Conservation (phyloP, 1,140 invertebrate species). For the Wiebesia pumilae region DNA sequence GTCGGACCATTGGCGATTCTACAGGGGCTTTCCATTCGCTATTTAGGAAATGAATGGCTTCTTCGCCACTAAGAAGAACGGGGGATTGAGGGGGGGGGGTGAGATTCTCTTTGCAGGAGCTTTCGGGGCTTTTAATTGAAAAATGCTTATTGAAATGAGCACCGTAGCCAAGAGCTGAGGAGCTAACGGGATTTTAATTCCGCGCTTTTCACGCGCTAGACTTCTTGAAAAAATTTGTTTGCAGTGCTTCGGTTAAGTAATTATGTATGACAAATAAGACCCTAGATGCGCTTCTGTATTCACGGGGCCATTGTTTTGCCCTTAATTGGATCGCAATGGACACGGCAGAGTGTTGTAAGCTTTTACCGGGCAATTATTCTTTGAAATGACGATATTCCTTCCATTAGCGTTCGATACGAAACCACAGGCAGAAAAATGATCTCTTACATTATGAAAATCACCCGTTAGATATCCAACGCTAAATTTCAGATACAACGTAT, state of each 20-base stretch:
- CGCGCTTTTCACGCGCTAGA: slow-evolving; percentile 28
- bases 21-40: slow-evolving; percentile 18
- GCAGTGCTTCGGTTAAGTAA: neutral
- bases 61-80: neutral
- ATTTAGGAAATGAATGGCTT: slow-evolving; percentile 45
- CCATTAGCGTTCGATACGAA: no score
- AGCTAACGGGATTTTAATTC: slow-evolving; percentile 40
- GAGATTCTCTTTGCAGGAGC: slow-evolving; percentile 18
- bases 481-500: no score
- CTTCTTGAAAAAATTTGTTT: slow-evolving; percentile 21
- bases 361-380: neutral
- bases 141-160: slow-evolving; percentile 51
- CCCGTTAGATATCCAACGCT: no score
- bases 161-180: neutral
- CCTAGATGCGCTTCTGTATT: neutral
- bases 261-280: slow-evolving; percentile 49
- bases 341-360: no score
- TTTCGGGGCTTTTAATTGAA: slow-evolving; percentile 51
- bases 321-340: slow-evolving; percentile 39
- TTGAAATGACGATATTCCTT: neutral
- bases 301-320: slow-evolving; percentile 31
- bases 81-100: no score
- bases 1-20: neutral
- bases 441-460: neutral
- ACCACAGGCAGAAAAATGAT: neutral